A percentile compares a stretch with the other conserved stretches of the same genome.
phyloP scores from a whole-genome alignment of 2,888 invertebrate genomes.

The Punctoribates punctum region DNA sequence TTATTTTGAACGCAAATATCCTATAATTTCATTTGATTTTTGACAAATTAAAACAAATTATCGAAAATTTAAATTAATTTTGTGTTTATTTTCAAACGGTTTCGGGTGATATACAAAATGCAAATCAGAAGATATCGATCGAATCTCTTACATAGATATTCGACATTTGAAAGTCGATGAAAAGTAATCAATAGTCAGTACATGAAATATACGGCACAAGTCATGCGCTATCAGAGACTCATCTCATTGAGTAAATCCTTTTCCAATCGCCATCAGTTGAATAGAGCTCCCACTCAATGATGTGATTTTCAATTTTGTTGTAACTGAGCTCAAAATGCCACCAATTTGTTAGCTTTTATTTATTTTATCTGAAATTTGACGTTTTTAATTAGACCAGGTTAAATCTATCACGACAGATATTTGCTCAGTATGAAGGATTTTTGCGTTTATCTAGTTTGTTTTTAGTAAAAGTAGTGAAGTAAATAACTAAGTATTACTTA shows the following conservation, averaged over 20 bases:
- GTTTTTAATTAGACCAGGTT: too few relatives aligned
- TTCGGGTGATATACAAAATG: background rate
- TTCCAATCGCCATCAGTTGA: constrained; percentile 27
- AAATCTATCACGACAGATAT: too few relatives aligned
- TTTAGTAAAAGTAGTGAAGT: too few relatives aligned
- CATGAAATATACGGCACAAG: background rate
- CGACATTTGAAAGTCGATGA: background rate
- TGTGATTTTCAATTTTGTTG: background rate
- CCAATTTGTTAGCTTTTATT: too few relatives aligned
- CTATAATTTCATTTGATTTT: too few relatives aligned
- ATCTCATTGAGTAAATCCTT: constrained; percentile 29
- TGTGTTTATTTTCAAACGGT: background rate
- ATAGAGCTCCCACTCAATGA: background rate
- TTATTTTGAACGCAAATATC: too few relatives aligned
- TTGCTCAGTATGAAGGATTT: too few relatives aligned
- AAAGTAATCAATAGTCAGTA: constrained; percentile 7
- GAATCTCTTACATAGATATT: background rate
- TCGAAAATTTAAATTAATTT: background rate
- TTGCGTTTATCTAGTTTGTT: too few relatives aligned
- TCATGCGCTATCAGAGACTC: constrained; percentile 15
- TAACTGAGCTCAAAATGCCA: too few relatives aligned
- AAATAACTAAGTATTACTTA: too few relatives aligned
- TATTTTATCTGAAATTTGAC: too few relatives aligned
- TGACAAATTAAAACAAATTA: too few relatives aligned
- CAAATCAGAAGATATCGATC: constrained; percentile 25